phyloP scores from a whole-genome alignment of 1,140 invertebrate species.

The Tetranychus urticae region DNA sequence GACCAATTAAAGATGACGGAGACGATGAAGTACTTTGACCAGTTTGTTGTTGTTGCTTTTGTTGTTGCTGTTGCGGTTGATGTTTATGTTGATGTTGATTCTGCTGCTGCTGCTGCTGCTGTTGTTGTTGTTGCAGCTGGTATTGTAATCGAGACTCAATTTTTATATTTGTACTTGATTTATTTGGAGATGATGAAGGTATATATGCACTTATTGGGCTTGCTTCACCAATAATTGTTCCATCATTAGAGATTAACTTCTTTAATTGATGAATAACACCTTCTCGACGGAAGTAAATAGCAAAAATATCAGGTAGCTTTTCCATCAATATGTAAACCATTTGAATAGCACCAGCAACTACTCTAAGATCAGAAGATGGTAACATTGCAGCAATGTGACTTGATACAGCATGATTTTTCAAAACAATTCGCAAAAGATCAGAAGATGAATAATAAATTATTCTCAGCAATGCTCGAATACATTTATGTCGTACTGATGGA shows the following conservation, averaged over 20 bases:
- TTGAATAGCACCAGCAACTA: constrained; percentile 87
- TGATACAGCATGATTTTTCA: constrained; percentile 79
- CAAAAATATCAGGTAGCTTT: constrained; percentile 77
- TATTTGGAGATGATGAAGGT: neutral
- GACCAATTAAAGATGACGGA: no score
- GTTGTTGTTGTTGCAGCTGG: neutral
- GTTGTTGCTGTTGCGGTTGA: neutral
- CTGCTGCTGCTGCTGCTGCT: neutral
- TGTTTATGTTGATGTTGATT: neutral
- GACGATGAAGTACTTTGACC: neutral
- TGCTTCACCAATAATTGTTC: neutral
- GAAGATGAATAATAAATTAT: constrained; percentile 71
- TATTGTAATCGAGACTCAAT: neutral
- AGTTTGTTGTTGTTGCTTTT: neutral
- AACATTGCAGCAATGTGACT: constrained; percentile 95
- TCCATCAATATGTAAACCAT: constrained; percentile 90
- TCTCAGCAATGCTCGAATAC: constrained; percentile 70
- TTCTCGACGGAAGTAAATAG: constrained; percentile 77
- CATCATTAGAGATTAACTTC: constrained; percentile 26
- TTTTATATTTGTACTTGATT: neutral
- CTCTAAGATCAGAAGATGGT: constrained; percentile 76
- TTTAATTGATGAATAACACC: constrained; percentile 77
- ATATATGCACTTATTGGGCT: neutral
- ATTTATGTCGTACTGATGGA: constrained; percentile 86
- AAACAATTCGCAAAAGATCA: constrained; percentile 35